Base-by-base conservation (phyloP, 2,797 vertebrate species). In the Galagoides demidoff region DNA sequence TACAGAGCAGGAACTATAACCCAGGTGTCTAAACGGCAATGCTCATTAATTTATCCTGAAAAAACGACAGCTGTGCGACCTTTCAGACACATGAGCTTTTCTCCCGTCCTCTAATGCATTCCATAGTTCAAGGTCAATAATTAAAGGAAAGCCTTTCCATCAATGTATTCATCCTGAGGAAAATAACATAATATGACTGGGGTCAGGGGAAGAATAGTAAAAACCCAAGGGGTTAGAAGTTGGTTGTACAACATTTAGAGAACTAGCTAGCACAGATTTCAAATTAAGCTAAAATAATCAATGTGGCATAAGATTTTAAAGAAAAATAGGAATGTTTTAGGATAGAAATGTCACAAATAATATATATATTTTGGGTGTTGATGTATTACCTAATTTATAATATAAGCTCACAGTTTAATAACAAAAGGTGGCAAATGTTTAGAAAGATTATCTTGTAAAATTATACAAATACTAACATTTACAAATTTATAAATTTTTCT, bases 51-150 rank as follows among this genome's bases (percentile, higher is more conserved):
- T 94, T 93, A 96, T 70, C 91, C 74, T 39, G 37, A 95, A 88
- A 93, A 98, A 94, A 88, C 92, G 93, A 96, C 96, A 98, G 94
- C 95, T 96, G 93, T 22, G 84, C 49, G 74, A 34, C 95, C 95
- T 95, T 95, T 87, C 84, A 94, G 93, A 93, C 76, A 74, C 86
- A 93, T 61, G 93, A 96, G 92, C 81, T 85, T 96, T 89, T 74
- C 27, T 83, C 70, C 85, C 81, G 29, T 83, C 89, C 91, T 94
- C 86, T 96, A 96, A 97, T 97, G 95, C 84, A 79, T 96, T 82
- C 71, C 94, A 88, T 57, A 94, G 97, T 96, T 98, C 96, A 97
- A 97, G 97, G 97, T 96, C 97, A 97, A 73, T 96, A 94, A 97
- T 98, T 96, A 96, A 95, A 95, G 89, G 87, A 74, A 95, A 94